Percentiles rank a stretch among this genome's conserved stretches.
phyloP scores from a whole-genome alignment of 2,113 vertebrate genomes.

The Oxyura jamaicensis region DNA sequence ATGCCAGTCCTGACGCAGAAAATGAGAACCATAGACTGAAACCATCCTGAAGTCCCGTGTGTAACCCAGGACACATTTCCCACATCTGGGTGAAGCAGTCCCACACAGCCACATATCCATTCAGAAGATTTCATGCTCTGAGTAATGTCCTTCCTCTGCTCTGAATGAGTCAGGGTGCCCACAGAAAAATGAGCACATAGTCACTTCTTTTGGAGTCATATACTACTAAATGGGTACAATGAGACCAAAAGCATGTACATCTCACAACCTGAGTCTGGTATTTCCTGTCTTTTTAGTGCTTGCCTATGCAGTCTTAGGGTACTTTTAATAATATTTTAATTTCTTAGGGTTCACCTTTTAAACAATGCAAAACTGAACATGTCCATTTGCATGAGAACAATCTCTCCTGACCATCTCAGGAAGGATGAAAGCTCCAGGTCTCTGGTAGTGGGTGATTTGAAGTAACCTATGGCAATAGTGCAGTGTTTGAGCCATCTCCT shows the following conservation, averaged over 20 bases:
- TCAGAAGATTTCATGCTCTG: background rate
- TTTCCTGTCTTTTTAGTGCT: background rate
- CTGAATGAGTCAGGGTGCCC: background rate
- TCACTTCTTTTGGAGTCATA: background rate
- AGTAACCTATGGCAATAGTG: rapidly evolving
- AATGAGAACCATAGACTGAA: background rate
- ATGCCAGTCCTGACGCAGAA: background rate
- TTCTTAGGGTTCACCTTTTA: background rate
- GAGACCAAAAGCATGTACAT: background rate
- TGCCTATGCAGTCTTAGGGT: background rate
- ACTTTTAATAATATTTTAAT: background rate
- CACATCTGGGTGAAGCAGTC: background rate
- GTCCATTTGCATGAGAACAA: background rate
- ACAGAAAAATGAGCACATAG: background rate
- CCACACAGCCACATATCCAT: background rate
- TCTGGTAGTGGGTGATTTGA: background rate
- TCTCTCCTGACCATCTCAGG: background rate
- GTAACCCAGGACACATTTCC: background rate
- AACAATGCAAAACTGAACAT: background rate
- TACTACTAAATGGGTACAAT: background rate
- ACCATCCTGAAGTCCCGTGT: background rate
- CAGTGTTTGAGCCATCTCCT: background rate
- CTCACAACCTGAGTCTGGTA: background rate
- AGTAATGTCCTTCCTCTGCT: background rate
- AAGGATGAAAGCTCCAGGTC: background rate